A percentile compares a stretch with the other conserved stretches of the same genome.
Conservation (phyloP, 35 echinoderm and acorn worm genomes). For the Lytechinus pictus region DNA sequence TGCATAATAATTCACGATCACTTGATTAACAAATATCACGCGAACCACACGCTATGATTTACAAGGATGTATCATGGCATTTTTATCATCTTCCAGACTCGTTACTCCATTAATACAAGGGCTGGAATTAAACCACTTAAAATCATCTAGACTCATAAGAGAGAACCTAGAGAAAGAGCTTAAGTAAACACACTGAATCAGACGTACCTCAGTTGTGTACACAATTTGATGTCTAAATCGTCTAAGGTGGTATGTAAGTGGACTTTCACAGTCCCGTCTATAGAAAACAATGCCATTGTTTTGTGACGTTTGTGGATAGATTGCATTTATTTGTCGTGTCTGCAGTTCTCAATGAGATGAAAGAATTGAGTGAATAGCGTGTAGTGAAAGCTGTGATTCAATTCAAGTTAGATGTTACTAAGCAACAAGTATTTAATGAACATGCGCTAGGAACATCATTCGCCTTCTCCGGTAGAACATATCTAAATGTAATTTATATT, state of each 20-base stretch:
- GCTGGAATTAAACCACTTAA: too few species aligned
- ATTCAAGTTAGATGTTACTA: neutral
- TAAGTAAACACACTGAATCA: neutral
- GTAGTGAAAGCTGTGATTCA: neutral
- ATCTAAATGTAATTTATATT: too few species aligned
- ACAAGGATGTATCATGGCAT: too few species aligned
- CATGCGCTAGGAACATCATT: neutral
- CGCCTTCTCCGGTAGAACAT: too few species aligned
- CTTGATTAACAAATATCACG: too few species aligned
- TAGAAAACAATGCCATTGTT: neutral
- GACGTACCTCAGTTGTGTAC: neutral
- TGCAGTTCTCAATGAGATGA: neutral
- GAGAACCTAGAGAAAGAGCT: neutral
- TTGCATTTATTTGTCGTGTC: neutral
- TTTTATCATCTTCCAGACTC: too few species aligned
- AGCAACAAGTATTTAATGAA: neutral
- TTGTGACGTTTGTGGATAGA: neutral
- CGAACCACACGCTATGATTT: too few species aligned
- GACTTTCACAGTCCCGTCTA: neutral
- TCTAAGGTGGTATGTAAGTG: neutral
- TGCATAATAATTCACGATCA: too few species aligned
- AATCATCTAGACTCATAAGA: too few species aligned
- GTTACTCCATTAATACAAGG: too few species aligned
- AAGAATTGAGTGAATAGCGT: neutral
- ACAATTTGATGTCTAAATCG: neutral